Evolutionary conservation across 2,113 vertebrate species (phyloP).

Genomic region (Microcebus tavaratra): DNA sequence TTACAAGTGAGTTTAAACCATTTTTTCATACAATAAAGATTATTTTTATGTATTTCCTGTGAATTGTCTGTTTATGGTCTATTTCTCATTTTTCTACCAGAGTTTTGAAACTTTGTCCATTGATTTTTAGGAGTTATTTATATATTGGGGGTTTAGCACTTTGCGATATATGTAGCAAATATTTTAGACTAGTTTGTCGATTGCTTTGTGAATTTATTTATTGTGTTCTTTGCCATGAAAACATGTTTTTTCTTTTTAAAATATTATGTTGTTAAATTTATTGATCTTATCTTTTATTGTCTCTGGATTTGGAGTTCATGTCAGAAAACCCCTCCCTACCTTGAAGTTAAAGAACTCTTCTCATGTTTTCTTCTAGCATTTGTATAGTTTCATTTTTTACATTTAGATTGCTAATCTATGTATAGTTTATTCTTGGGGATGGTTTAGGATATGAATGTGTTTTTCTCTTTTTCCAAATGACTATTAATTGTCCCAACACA

Average conservation of each 20-base stretch:
- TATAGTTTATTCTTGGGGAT: neutral
- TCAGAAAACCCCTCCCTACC: neutral
- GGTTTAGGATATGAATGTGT: neutral
- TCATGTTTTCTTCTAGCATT: neutral
- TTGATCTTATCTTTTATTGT: neutral
- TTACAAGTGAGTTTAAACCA: neutral
- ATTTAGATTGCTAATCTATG: neutral
- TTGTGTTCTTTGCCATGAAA: neutral
- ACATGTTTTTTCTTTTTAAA: neutral
- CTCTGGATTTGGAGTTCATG: neutral
- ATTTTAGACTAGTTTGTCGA: neutral
- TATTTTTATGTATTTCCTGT: neutral
- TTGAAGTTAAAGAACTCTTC: neutral
- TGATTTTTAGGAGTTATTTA: neutral
- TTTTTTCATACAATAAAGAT: neutral
- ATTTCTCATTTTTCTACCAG: neutral
- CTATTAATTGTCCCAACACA: neutral
- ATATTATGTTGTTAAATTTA: neutral
- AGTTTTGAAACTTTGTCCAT: neutral
- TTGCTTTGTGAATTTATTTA: neutral
- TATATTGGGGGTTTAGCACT: neutral
- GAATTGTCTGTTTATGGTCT: neutral
- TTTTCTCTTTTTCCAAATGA: neutral
- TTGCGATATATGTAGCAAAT: neutral
- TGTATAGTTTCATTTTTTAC: neutral